A percentile compares a stretch with the other conserved stretches of the same genome.
Evolutionary conservation across 2,113 vertebrate genomes (phyloP).

Genomic region (Formicarius rufipectus): DNA sequence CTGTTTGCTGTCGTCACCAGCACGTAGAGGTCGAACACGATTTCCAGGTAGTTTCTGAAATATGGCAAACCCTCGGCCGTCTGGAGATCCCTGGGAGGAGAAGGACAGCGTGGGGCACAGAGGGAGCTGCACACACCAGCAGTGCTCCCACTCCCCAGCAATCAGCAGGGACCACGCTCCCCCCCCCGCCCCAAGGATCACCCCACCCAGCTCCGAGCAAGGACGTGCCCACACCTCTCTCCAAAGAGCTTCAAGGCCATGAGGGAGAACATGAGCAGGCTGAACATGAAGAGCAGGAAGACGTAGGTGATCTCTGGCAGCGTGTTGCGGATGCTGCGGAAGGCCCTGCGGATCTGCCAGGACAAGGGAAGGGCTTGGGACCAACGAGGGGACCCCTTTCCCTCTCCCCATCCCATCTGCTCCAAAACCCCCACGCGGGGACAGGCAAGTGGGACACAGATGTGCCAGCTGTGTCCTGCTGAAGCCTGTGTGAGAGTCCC

Average conservation of each 20-base stretch:
- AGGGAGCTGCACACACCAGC: neutral
- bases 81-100: slow-evolving; percentile 76
- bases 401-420: neutral
- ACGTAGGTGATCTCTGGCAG: slow-evolving; percentile 89
- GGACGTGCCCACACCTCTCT: slow-evolving; percentile 74
- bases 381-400: neutral
- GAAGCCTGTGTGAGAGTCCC: neutral
- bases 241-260: slow-evolving; percentile 92
- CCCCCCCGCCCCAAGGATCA: neutral
- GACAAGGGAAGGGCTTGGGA: neutral
- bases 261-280: slow-evolving; percentile 90
- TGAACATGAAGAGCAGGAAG: slow-evolving; percentile 93
- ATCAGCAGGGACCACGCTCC: neutral
- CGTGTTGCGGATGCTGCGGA: slow-evolving; percentile 89
- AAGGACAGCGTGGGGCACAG: neutral
- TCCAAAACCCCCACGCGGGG: neutral
- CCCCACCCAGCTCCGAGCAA: neutral
- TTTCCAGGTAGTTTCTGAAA: slow-evolving; percentile 87
- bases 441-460: neutral
- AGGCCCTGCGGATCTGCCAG: slow-evolving; percentile 86
- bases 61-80: slow-evolving; percentile 82
- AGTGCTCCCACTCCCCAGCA: neutral
- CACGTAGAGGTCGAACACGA: slow-evolving; percentile 89
- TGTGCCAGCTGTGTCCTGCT: neutral
- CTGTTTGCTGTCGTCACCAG: slow-evolving; percentile 93